These are phyloP conservation scores for Andricus quercusramuli DNA, from an alignment of 2,888 invertebrate species.

Conservation along the genomic window DNA sequence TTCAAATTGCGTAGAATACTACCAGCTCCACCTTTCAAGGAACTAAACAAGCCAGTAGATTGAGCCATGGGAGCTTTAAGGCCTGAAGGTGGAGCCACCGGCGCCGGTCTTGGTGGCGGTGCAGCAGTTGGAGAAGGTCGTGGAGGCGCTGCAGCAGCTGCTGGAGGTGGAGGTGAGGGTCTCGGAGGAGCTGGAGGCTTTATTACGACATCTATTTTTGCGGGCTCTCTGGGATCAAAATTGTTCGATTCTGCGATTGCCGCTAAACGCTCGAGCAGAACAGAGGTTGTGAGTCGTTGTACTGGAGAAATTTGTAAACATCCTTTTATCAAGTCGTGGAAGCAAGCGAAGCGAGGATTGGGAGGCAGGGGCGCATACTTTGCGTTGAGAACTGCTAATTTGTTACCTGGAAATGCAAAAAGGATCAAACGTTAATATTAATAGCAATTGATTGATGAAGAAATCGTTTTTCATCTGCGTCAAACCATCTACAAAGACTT, in stretches of 20 bases:
- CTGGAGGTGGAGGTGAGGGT: conserved; percentile 69
- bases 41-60: conserved; percentile 87
- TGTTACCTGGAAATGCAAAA: conserved; percentile 81
- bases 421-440: not conserved
- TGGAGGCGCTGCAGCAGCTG: conserved; percentile 66
- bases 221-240: conserved; percentile 89
- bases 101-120: conserved; percentile 50
- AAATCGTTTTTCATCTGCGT: not conserved
- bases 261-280: conserved; percentile 90
- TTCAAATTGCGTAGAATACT: conserved; percentile 93
- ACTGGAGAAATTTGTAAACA: conserved; percentile 91
- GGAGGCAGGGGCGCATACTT: conserved; percentile 92
- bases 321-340: conserved; percentile 89
- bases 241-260: conserved; percentile 93
- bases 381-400: conserved; percentile 96
- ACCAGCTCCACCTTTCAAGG: conserved; percentile 95
- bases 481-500: not conserved
- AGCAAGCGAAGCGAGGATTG: conserved; percentile 90
- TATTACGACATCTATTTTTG: conserved; percentile 81
- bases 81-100: conserved; percentile 58
- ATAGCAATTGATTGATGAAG: no score
- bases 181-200: conserved; percentile 67
- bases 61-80: conserved; percentile 47
- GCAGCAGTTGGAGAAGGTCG: conserved; percentile 59
- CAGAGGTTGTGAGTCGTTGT: conserved; percentile 88